Evolutionary conservation across 2,113 vertebrate genomes (phyloP).

Genomic region (human): GRCh38 chr22:40846501-40847000

Average conservation of each 20-base stretch:
- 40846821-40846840: neutral
- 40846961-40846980: neutral
- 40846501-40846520: neutral
- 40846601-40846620: neutral
- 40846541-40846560: neutral
- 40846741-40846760: neutral
- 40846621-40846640: neutral
- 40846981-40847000: fast-evolving
- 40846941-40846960: neutral
- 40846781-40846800: neutral
- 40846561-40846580: neutral
- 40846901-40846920: neutral
- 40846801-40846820: neutral
- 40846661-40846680: neutral
- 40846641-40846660: neutral
- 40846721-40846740: neutral
- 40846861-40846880: neutral
- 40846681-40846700: neutral
- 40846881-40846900: neutral
- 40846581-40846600: neutral
- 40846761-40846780: too few species aligned
- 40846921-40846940: neutral
- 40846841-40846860: neutral
- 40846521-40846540: neutral
- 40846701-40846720: neutral